Base-by-base conservation (phyloP, 1,140 invertebrate species). In the Eumeta japonica region DNA sequence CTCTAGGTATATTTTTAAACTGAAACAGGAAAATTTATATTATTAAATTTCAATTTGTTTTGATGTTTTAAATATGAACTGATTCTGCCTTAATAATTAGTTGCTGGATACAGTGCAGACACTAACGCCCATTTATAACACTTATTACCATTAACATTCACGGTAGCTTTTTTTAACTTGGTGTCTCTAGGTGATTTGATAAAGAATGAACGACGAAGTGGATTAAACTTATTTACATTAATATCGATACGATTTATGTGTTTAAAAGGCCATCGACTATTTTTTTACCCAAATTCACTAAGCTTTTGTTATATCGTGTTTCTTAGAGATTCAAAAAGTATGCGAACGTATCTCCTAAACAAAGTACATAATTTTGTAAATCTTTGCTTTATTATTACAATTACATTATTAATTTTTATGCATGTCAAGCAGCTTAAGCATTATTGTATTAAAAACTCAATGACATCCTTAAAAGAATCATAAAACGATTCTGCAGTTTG, bases 41-140 rank as follows among this genome's bases (percentile, higher is more conserved):
- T 50, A 28, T 45, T 32, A 48, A 65, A 68, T 16, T 72, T 64
- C 17, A 73, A 32, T 43, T 59, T 48, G 35, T 48, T 36, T 17
- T 20, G 35, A 43, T 54, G 52, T 28, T 45, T 39, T 14, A 37
- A 53, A 45, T 75, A 73, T 19, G 55, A 56, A 27, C 31, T 39
- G 24, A 50, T 45, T 17, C 50, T 33, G 20, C 50, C 36, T n/a
- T 37, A 3, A 45, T 61, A 46, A 14, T 46, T 42, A 20, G 29
- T 15, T 11, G 41, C 45, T 16, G 58, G 64, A 46, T 61, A 48
- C 11, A 68, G 41, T 2, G 55, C 59, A 17, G 55, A 54, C 1
- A 60, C 44, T 15, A 65, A 24, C 7, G 52, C 45, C 59, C 60
- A 68, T 20, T 56, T 52, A 39, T 72, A 62, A 52, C 60, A 70